Conservation (phyloP, 2,797 vertebrate genomes). For the Takifugu rubripes region DNA sequence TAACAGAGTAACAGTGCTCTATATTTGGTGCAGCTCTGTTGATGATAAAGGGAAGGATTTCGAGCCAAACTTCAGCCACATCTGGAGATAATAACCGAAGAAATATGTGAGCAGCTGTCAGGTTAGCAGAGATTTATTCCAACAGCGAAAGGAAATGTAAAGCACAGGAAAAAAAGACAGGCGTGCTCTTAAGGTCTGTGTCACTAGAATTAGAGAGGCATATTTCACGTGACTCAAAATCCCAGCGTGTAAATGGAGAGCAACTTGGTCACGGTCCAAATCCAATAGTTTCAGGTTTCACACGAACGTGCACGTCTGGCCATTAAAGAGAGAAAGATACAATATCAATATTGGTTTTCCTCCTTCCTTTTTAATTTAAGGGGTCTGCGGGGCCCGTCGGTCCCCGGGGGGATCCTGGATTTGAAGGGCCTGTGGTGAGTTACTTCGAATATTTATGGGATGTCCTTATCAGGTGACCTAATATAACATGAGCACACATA, state of each 20-base stretch:
- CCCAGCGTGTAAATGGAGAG: not conserved
- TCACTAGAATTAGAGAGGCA: not conserved
- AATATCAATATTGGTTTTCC: not conserved
- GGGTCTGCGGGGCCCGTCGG: slow-evolving; percentile 73
- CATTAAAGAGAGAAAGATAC: not conserved
- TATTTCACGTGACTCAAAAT: not conserved
- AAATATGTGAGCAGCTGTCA: not conserved
- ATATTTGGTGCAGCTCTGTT: not conserved
- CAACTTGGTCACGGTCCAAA: too few relatives aligned
- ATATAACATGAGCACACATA: too few relatives aligned
- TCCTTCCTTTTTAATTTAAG: slow-evolving; percentile 51
- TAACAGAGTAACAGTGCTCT: not conserved
- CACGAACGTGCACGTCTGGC: not conserved
- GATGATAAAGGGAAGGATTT: not conserved
- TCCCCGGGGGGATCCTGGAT: slow-evolving; percentile 76
- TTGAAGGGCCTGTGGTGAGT: slow-evolving; percentile 83
- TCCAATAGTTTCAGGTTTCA: too few relatives aligned
- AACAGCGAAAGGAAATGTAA: not conserved
- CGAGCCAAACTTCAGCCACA: not conserved
- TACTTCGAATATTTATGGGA: not conserved
- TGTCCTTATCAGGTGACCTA: too few relatives aligned
- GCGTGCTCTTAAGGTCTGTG: not conserved
- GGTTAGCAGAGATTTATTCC: not conserved
- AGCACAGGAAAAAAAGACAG: not conserved
- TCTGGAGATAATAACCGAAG: not conserved